Conservation (phyloP, 1,140 invertebrate genomes). For the Orchestia grillus region DNA sequence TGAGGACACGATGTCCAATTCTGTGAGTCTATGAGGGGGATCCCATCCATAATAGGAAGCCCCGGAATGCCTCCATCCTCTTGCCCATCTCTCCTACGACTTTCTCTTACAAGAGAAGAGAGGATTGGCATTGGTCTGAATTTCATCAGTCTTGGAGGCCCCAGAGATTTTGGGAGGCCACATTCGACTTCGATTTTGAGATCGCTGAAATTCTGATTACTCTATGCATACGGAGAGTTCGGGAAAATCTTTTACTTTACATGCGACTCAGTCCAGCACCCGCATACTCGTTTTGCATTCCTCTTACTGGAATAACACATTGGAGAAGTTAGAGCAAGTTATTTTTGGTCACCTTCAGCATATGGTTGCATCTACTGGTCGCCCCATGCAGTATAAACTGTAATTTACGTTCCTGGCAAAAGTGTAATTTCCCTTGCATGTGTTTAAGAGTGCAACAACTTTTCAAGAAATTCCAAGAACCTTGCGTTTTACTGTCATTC, state of each 20-base stretch:
- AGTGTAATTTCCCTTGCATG: not conserved
- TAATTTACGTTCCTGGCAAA: not conserved
- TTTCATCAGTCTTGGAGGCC: conserved; percentile 24
- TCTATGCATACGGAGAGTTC: not conserved
- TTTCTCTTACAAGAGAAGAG: conserved; percentile 36
- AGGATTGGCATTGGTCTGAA: conserved; percentile 30
- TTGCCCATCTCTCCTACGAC: conserved; percentile 26
- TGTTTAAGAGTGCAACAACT: not conserved
- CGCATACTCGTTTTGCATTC: not conserved
- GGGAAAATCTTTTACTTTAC: not conserved
- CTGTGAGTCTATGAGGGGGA: conserved; percentile 45
- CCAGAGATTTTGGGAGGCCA: conserved; percentile 1
- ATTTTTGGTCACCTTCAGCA: not conserved
- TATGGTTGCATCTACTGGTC: too few relatives aligned
- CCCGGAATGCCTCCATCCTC: conserved; percentile 14
- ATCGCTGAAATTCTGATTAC: not conserved
- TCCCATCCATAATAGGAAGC: conserved; percentile 52
- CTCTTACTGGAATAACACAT: not conserved
- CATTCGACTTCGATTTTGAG: not conserved
- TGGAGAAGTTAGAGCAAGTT: too few relatives aligned
- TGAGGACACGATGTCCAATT: conserved; percentile 37
- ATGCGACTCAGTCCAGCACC: not conserved
- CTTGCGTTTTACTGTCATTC: too few relatives aligned
- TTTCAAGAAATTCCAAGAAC: not conserved
- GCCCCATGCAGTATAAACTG: not conserved